These are phyloP conservation scores for Enoplosus armatus DNA, from an alignment of 2,797 vertebrate species.

Conservation along the genomic window DNA sequence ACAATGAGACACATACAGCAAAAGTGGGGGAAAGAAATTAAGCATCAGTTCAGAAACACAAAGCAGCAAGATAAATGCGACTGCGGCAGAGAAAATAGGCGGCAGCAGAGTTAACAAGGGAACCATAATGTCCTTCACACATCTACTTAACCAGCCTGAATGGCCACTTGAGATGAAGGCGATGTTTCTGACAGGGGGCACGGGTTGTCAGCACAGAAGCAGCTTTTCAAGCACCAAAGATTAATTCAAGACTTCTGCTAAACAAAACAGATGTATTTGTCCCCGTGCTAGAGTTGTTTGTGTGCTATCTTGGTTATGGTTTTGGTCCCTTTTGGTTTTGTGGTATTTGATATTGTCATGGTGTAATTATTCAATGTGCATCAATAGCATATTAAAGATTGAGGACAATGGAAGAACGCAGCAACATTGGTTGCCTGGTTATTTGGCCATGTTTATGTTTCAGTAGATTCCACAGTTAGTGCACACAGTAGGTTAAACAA, in stretches of 20 bases:
- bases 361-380: not conserved
- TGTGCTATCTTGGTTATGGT: not conserved
- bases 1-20: not conserved
- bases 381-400: not conserved
- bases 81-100: not conserved
- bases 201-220: not conserved
- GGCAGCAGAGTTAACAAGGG: not conserved
- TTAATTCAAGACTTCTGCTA: not conserved
- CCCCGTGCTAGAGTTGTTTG: not conserved
- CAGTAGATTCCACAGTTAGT: too few species aligned
- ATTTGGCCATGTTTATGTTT: not conserved
- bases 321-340: not conserved
- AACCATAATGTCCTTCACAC: slow-evolving; percentile 13
- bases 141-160: slow-evolving; percentile 20
- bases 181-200: not conserved
- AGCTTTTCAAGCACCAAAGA: not conserved
- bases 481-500: not conserved
- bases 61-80: slow-evolving; percentile 4
- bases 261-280: not conserved
- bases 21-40: not conserved
- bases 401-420: not conserved
- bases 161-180: slow-evolving; percentile 4
- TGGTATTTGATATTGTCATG: not conserved
- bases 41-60: slow-evolving; percentile 18
- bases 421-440: not conserved